Evolutionary conservation across 1,140 invertebrate genomes (phyloP), one percentile per base, ranked within the genome.

Genomic region (Zaprionus africanus): DNA sequence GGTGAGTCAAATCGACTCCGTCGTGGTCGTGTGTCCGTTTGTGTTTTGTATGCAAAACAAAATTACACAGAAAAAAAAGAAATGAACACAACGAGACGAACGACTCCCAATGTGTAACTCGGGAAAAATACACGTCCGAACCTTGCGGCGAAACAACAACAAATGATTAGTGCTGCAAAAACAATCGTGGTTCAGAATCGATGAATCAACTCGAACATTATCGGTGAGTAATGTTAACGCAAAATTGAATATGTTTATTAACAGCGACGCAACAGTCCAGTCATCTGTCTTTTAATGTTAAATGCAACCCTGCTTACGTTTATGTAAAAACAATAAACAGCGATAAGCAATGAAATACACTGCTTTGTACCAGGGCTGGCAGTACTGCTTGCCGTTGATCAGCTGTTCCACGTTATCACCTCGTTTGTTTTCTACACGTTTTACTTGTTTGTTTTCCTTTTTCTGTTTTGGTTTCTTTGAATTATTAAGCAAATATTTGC

Each of bases 11-110:
- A 67, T 36, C 49, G 46, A 68, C 64, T 68, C 64, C 71, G 71
- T 43, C 57, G 64, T 66, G 63, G 63, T 61, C 58, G 58, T 70
- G 54, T 71, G 56, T 64, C 60, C 67, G 67, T 65, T 71, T 43
- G 59, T 31, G 38, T 49, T 63, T 63, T 70, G 61, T 76, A 43
- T 51, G 66, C 66, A 75, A 71, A 76, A 76, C 73, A 76, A 76
- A 76, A 71, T 71, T 64, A 71, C 73, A 76, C 73, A 76, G 67
- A 59, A 76, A 76, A 76, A 76, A 76, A 73, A 53, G 19, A 71
- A 76, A 70, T 59, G 28, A 76, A 76, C 61, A 53, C 65, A 75
- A 67, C 57, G 66, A 70, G 61, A 70, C 36, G 60, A 57, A 60
- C 73, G 54, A 54, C 56, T 76, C 58, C 36, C 26, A 76, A 64